Evolutionary conservation across 2,797 vertebrate species (phyloP), one percentile per base, ranked within the genome.

Genomic region (Euphonia xanthogaster): DNA sequence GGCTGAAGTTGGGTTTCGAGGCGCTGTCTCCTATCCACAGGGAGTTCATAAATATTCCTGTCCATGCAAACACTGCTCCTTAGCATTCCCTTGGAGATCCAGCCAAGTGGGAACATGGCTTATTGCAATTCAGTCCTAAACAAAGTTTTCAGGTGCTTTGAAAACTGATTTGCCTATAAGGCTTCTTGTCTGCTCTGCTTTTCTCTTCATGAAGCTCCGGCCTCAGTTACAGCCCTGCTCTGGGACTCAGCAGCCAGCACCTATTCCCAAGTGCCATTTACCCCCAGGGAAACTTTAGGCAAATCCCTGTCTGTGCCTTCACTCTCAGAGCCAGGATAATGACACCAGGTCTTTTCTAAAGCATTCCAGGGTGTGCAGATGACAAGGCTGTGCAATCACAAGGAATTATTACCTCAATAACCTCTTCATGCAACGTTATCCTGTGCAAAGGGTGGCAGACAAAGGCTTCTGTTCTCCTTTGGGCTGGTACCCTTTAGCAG

Each of bases 111-210:
- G 87, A 94, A 92, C 2, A 30, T 53, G 68, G 94, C 66, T 90
- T 7, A 78, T 50, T 90, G 85, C 3, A 1, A 91, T 79, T 86
- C 85, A 76, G 72, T 60, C 79, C 73, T 81, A 93, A 95, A 88
- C 87, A 94, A 93, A 96, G 54, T 95, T 90, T 27, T 61, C 40
- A 51, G 74, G 90, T 37, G 76, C 90, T 96, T 93, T 97, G 90
- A 97, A 95, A 93, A 15, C 39, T 80, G 48, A 91, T 97, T 96
- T 96, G 96, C 93, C 88, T 95, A 90, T 6, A n/a, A 91, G 35
- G 91, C 58, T 96, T 33, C 81, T 87, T 67, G 65, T 97, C 81
- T 89, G 81, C 82, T 82, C 87, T 74, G 72, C 72, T 68, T 86
- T 77, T 57, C 76, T 88, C 42, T 94, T 31, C 76, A 70, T 35